Percentiles rank a stretch among this genome's conserved stretches.
Conservation (phyloP, 2,888 invertebrate genomes). For the Sesia bembeciformis region DNA sequence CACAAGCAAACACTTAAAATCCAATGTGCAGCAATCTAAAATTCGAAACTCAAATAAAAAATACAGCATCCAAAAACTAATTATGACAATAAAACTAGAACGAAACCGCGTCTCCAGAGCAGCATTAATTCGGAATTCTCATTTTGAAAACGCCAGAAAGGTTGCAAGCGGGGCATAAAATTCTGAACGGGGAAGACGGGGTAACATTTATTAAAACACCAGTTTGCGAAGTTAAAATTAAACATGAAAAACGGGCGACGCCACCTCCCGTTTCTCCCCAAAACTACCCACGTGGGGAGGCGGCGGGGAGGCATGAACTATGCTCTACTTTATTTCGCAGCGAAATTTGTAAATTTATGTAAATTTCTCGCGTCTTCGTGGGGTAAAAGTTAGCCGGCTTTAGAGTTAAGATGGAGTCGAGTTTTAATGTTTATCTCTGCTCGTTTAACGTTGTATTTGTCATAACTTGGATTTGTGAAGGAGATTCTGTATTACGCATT, state of each 20-base stretch:
- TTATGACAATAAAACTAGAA: slow-evolving; percentile 57
- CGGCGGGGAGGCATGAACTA: slow-evolving; percentile 26
- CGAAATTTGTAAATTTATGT: slow-evolving; percentile 73
- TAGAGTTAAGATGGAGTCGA: slow-evolving; percentile 6
- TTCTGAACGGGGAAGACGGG: slow-evolving; percentile 59
- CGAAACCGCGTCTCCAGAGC: slow-evolving; percentile 40
- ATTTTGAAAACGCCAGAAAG: slow-evolving; percentile 48
- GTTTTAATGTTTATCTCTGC: slow-evolving; percentile 6
- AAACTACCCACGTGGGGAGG: slow-evolving; percentile 3
- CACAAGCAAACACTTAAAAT: no score
- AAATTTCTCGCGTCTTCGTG: slow-evolving; percentile 68
- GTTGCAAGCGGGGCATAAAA: slow-evolving; percentile 48
- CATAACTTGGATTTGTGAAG: not conserved
- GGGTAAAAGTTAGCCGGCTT: slow-evolving; percentile 41
- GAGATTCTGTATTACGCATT: no score
- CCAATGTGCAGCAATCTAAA: not conserved
- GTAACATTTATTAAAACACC: slow-evolving; percentile 65
- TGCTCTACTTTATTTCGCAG: slow-evolving; percentile 64
- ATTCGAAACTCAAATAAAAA: slow-evolving; percentile 8
- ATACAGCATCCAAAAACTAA: slow-evolving; percentile 39
- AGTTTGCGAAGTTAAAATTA: slow-evolving; percentile 72
- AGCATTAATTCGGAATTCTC: slow-evolving; percentile 48
- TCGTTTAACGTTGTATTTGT: not conserved
- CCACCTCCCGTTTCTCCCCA: slow-evolving; percentile 12
- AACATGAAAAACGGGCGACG: slow-evolving; percentile 67